Conservation (phyloP, 2,888 invertebrate genomes). For the Arctia plantaginis region DNA sequence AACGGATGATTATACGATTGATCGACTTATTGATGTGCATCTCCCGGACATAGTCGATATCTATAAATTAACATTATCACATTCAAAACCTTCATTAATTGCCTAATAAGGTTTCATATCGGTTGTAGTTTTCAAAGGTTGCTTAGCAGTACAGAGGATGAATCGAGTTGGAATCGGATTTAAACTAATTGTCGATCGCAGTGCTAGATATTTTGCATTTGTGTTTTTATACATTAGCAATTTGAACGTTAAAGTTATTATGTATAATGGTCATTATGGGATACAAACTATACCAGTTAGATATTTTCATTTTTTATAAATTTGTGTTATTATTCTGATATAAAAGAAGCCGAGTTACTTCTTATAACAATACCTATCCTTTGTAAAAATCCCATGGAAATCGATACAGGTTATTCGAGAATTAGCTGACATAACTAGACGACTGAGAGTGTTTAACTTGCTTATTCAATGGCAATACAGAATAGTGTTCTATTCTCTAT, state of each 20-base stretch:
- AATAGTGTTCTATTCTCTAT: no score
- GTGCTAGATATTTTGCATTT: conserved; percentile 25
- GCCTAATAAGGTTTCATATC: conserved; percentile 47
- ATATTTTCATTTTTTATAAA: background rate
- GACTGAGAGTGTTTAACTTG: background rate
- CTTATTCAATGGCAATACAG: background rate
- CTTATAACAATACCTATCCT: background rate
- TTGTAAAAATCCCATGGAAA: background rate
- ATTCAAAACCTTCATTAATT: conserved; percentile 29
- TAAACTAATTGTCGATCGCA: conserved; percentile 61
- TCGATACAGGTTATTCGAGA: background rate
- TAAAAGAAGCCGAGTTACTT: background rate
- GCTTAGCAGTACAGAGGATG: conserved; percentile 56
- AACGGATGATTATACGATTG: conserved; percentile 67
- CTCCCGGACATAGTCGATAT: conserved; percentile 74
- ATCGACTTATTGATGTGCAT: conserved; percentile 80
- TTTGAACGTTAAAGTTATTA: conserved; percentile 17
- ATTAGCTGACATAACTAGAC: background rate
- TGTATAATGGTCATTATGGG: background rate
- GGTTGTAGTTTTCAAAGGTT: conserved; percentile 5
- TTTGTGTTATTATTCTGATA: no score
- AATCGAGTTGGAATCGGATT: conserved; percentile 67
- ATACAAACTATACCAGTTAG: background rate
- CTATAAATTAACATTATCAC: conserved; percentile 35
- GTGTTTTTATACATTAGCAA: conserved; percentile 23